Evolutionary conservation across 2,888 invertebrate species (phyloP).

Genomic region (Alentia gelatinosa): DNA sequence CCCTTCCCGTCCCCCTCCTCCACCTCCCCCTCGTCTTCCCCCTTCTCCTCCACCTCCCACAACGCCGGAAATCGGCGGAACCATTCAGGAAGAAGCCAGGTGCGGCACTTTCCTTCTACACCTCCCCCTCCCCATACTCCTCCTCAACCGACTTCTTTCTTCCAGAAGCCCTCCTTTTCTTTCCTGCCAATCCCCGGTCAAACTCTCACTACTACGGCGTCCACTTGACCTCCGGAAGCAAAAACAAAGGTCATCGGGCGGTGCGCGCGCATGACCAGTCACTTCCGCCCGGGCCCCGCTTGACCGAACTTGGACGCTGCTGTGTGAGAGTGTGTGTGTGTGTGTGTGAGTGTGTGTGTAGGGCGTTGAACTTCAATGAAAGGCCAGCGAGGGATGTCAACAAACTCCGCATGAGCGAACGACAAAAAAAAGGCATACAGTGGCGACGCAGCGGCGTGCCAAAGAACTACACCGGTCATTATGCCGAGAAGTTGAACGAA

Average conservation of each 20-base stretch:
- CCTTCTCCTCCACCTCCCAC: too few relatives aligned
- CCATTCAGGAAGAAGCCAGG: not conserved
- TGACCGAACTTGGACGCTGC: not conserved
- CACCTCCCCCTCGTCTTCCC: too few relatives aligned
- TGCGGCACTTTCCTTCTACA: too few relatives aligned
- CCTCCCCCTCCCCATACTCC: too few relatives aligned
- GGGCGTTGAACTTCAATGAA: not conserved
- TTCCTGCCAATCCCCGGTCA: not conserved
- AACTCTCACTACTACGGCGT: not conserved
- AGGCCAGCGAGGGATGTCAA: not conserved
- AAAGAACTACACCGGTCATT: not conserved
- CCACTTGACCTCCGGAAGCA: not conserved
- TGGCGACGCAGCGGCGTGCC: not conserved
- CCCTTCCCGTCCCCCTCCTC: not conserved
- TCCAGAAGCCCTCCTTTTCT: not conserved
- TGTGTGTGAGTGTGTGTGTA: too few relatives aligned
- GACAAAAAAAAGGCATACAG: not conserved
- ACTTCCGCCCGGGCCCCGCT: not conserved
- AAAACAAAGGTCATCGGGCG: constrained; percentile 20
- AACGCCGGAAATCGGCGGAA: not conserved
- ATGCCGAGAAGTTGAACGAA: not conserved
- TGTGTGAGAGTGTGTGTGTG: too few relatives aligned
- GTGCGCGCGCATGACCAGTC: not conserved
- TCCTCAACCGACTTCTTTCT: not conserved
- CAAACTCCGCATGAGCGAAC: not conserved